These are phyloP conservation scores for Drosophila hamatofila DNA, from an alignment of 2,888 invertebrate species.

Conservation along the genomic window DNA sequence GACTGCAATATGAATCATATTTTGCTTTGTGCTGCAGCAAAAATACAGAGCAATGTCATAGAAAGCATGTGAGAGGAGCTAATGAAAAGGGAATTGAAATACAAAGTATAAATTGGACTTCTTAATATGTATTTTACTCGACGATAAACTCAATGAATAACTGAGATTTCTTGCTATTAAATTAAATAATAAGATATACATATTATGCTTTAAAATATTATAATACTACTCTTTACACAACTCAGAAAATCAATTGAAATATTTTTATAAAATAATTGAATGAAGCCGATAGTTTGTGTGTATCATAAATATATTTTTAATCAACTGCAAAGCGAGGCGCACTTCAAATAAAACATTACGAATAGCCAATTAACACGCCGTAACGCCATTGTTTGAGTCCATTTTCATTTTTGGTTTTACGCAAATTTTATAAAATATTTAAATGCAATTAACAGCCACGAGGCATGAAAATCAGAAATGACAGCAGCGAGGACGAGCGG, in stretches of 20 bases:
- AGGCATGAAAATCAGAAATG: conserved; percentile 48
- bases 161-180: too few species aligned
- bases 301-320: background rate
- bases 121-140: too few species aligned
- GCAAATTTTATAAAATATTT: conserved; percentile 71
- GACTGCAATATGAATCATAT: conserved; percentile 51
- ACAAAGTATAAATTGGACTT: too few species aligned
- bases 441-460: conserved; percentile 71
- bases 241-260: background rate
- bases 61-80: background rate
- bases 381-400: conserved; percentile 4
- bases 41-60: background rate
- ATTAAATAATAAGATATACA: too few species aligned
- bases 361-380: conserved; percentile 38
- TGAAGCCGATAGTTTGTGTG: too few species aligned
- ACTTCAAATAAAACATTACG: conserved; percentile 1
- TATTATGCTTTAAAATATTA: too few species aligned
- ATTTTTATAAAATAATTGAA: background rate
- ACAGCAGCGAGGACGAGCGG: conserved; percentile 18
- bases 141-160: too few species aligned
- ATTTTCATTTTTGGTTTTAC: conserved; percentile 52
- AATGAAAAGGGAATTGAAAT: background rate
- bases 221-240: too few species aligned
- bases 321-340: background rate
- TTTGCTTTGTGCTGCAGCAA: conserved; percentile 14